Evolutionary conservation across 2,888 invertebrate species (phyloP).

Genomic region (Acronicta alni): DNA sequence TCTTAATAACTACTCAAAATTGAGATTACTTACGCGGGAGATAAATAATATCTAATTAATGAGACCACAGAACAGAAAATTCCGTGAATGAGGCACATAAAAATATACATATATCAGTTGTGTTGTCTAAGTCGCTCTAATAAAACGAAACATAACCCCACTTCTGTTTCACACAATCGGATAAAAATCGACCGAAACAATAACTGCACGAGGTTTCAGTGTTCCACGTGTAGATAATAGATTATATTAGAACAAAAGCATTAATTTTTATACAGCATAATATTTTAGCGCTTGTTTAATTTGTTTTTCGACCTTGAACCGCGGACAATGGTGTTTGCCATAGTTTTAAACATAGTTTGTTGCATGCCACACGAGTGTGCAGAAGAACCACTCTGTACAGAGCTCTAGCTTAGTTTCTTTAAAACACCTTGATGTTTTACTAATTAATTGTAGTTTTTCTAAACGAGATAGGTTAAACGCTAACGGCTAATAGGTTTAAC

Average conservation of each 20-base stretch:
- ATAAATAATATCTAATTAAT: too few species aligned
- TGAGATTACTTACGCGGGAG: too few species aligned
- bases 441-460: too few species aligned
- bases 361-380: not conserved
- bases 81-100: too few species aligned
- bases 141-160: not conserved
- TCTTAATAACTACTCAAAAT: too few species aligned
- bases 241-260: conserved; percentile 33
- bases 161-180: not conserved
- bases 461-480: too few species aligned
- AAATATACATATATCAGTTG: too few species aligned
- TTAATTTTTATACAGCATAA: conserved; percentile 29
- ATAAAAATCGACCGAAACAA: conserved; percentile 1
- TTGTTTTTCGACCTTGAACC: conserved; percentile 55
- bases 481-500: too few species aligned
- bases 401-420: not conserved
- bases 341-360: conserved; percentile 45
- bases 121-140: too few species aligned
- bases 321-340: conserved; percentile 39
- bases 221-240: conserved; percentile 25
- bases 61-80: too few species aligned
- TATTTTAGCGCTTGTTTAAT: conserved; percentile 38
- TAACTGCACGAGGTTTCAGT: not conserved
- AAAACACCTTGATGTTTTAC: too few species aligned
- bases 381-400: conserved; percentile 11